Conservation (phyloP, 2,797 vertebrate species). For the Iguana delicatissima region DNA sequence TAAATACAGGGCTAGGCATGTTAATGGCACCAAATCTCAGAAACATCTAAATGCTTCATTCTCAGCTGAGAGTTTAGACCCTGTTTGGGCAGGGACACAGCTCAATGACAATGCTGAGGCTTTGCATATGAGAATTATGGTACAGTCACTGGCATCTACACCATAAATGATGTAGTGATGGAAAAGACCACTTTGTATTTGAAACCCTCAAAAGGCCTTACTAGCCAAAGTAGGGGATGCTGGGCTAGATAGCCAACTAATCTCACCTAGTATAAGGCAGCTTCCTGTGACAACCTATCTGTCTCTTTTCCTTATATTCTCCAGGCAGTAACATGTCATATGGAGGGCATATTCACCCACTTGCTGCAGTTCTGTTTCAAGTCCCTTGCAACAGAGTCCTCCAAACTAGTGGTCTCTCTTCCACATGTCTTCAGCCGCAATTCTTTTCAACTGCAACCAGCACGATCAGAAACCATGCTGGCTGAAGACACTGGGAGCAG, state of each 20-base stretch:
- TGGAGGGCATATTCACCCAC: neutral
- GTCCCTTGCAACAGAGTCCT: neutral
- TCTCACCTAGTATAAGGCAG: neutral
- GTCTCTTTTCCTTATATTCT: too few relatives aligned
- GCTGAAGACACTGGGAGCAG: neutral
- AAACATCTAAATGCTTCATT: neutral
- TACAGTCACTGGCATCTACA: neutral
- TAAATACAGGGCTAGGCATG: neutral
- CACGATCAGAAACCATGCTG: neutral
- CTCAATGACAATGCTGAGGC: neutral
- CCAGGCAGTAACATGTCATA: rapidly evolving
- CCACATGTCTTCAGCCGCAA: neutral
- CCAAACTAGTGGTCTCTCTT: neutral
- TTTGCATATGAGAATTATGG: neutral
- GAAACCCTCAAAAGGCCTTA: neutral
- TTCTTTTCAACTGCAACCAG: neutral
- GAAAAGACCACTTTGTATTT: neutral
- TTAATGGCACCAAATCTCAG: neutral
- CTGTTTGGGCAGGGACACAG: neutral
- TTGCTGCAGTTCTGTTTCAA: neutral
- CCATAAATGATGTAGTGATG: neutral
- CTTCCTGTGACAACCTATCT: neutral
- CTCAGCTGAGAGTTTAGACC: neutral
- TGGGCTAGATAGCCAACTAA: neutral
- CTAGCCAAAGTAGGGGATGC: too few relatives aligned